These are phyloP conservation scores for Buceros bicornis DNA, from an alignment of 2,797 vertebrate species.

Conservation along the genomic window DNA sequence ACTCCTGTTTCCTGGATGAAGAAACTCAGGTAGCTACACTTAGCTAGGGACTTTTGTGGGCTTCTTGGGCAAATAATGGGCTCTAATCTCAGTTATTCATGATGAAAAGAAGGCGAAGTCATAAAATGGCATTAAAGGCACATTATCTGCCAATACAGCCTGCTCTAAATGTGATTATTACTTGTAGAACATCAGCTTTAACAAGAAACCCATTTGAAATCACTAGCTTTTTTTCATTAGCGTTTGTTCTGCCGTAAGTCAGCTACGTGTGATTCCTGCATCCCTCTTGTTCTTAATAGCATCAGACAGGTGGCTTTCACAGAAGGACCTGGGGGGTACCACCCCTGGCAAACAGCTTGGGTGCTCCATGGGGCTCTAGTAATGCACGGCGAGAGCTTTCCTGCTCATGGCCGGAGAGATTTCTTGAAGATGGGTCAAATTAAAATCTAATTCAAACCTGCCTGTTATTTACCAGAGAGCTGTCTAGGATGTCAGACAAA, in stretches of 20 bases:
- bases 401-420: not conserved
- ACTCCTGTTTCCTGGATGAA: not conserved
- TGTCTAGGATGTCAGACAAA: not conserved
- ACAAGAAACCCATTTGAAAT: conserved; percentile 47
- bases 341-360: not conserved
- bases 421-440: not conserved
- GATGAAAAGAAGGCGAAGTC: conserved; percentile 1
- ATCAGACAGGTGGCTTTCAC: rapidly evolving
- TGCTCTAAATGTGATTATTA: conserved; percentile 45
- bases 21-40: not conserved
- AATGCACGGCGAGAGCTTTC: not conserved
- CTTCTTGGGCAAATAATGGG: conserved; percentile 49
- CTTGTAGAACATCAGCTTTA: conserved; percentile 53
- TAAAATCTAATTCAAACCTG: not conserved
- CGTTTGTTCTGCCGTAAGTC: conserved; percentile 13
- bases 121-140: conserved; percentile 39
- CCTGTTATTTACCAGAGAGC: not conserved
- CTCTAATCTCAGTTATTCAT: conserved; percentile 42
- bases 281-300: not conserved
- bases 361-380: not conserved
- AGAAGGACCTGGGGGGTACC: not conserved
- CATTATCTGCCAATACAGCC: conserved; percentile 45
- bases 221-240: conserved; percentile 31
- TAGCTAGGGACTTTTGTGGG: not conserved
- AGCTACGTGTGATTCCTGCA: not conserved